Base-by-base conservation (phyloP, 2,797 vertebrate genomes). In the Pseudomugil tenellus region DNA sequence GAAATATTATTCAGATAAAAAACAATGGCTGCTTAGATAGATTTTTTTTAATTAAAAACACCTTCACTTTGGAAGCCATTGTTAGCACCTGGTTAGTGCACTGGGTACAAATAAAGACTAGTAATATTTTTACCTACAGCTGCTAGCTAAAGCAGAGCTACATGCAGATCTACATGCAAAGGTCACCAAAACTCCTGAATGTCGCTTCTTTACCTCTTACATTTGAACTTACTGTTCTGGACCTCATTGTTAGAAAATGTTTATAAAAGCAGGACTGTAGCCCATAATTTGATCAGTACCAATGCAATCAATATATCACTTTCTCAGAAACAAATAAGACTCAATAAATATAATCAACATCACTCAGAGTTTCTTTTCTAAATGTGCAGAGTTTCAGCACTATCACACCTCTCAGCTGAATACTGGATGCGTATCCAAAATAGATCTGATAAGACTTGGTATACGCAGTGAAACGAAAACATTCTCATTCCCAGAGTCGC, bases 81-180 rank as follows among this genome's bases (percentile, higher is more conserved):
- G n/a, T n/a, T n/a, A n/a, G n/a, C n/a, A n/a, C n/a, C 6, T 31
- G 29, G 29, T 31, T 31, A 31, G 41, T 63, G 13, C 48, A 29
- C 31, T 59, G 32, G 23, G 28, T 61, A 25, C 48, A 67, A 71
- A 75, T 28, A 41, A 51, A 67, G 79, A 79, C 46, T 67, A 23
- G 74, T 70, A 70, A 76, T 67, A 57, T 69, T 74, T 61, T 17
- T n/a, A 35, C 25, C 74, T 16, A 28, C 34, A 63, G 35, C 32
- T 32, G n/a, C n/a, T n/a, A n/a, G 67, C 48, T 56, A 23, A 57
- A 37, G 59, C 41, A 54, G 43, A 72, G 29, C 13, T 16, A 35
- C 49, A 72, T 0, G 14, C 55, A 84, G n/a, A n/a, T n/a, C n/a
- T n/a, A n/a, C n/a, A n/a, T n/a, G n/a, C n/a, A n/a, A 83, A 83